A percentile compares a stretch with the other conserved stretches of the same genome.
Evolutionary conservation across 2,888 invertebrate genomes (phyloP).

Genomic region (Caenorhabditis sulstoni): DNA sequence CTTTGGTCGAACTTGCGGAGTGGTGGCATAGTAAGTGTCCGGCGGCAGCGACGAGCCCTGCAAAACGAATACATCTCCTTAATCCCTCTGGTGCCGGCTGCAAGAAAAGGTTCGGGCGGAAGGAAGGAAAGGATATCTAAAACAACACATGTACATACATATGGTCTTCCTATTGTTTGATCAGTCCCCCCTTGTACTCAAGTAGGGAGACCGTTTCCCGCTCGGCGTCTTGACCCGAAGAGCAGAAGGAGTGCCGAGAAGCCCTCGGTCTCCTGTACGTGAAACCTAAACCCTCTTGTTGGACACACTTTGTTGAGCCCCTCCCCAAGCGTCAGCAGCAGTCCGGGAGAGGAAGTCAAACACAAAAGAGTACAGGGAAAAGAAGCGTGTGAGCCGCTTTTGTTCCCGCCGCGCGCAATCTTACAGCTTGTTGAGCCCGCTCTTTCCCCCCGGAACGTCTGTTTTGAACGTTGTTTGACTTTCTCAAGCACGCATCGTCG

Average conservation of each 20-base stretch:
- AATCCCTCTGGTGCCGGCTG: slow-evolving; percentile 6
- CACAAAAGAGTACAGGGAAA: slow-evolving; percentile 12
- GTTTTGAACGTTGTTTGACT: slow-evolving; percentile 58
- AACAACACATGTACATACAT: slow-evolving; percentile 52
- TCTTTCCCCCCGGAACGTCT: slow-evolving; percentile 37
- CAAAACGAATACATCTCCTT: slow-evolving; percentile 25
- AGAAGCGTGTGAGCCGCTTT: slow-evolving; percentile 57
- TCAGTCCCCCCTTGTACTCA: slow-evolving; percentile 51
- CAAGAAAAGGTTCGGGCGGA: slow-evolving; percentile 14
- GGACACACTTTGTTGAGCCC: slow-evolving; percentile 51
- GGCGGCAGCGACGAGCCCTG: slow-evolving; percentile 65
- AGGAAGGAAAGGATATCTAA: slow-evolving; percentile 46
- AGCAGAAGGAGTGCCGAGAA: slow-evolving; percentile 49
- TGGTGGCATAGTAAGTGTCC: slow-evolving; percentile 61
- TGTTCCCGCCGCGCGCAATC: slow-evolving; percentile 47
- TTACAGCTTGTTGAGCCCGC: slow-evolving; percentile 55
- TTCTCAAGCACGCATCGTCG: slow-evolving; percentile 51
- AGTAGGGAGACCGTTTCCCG: slow-evolving; percentile 43
- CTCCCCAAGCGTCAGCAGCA: slow-evolving; percentile 12
- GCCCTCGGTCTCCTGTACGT: slow-evolving; percentile 41
- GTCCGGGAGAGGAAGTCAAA: slow-evolving; percentile 47
- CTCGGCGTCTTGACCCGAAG: slow-evolving; percentile 33
- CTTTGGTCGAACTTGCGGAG: slow-evolving; percentile 55
- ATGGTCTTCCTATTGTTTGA: slow-evolving; percentile 47
- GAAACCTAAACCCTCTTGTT: slow-evolving; percentile 59